phyloP scores from a whole-genome alignment of 1,140 invertebrate genomes.

The Plodia interpunctella region DNA sequence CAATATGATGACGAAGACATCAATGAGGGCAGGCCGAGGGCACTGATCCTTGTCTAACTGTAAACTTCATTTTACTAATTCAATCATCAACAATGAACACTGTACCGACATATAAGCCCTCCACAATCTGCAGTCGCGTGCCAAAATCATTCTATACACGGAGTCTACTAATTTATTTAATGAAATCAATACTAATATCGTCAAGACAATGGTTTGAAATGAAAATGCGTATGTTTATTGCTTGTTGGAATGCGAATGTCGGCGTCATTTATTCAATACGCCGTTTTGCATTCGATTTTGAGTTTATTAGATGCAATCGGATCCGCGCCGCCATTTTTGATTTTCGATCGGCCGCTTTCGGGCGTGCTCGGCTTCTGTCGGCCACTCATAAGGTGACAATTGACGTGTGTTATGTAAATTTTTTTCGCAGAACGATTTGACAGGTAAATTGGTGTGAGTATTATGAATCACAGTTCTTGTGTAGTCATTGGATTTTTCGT shows the following conservation, averaged over 20 bases:
- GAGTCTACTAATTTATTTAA: constrained; percentile 75
- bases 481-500: no score
- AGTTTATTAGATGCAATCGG: constrained; percentile 75
- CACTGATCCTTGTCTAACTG: neutral
- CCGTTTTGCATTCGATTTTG: constrained; percentile 73
- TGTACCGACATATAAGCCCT: constrained; percentile 57
- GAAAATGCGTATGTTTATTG: constrained; percentile 74
- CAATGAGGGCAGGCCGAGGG: neutral
- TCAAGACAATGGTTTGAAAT: constrained; percentile 73
- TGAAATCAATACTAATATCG: constrained; percentile 75
- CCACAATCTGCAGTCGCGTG: constrained; percentile 60
- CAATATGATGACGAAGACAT: neutral
- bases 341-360: constrained; percentile 50
- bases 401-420: constrained; percentile 49
- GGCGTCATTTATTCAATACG: constrained; percentile 70
- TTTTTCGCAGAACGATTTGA: constrained; percentile 47
- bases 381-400: constrained; percentile 49
- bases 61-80: neutral
- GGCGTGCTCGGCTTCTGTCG: constrained; percentile 41
- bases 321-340: constrained; percentile 67
- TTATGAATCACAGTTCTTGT: neutral
- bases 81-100: neutral
- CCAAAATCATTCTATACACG: constrained; percentile 67
- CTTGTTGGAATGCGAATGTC: constrained; percentile 71
- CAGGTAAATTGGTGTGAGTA: neutral